Percentiles rank a stretch among this genome's conserved stretches.
Conservation (phyloP, 35 echinoderm and acorn worm species). For the Diadema setosum region DNA sequence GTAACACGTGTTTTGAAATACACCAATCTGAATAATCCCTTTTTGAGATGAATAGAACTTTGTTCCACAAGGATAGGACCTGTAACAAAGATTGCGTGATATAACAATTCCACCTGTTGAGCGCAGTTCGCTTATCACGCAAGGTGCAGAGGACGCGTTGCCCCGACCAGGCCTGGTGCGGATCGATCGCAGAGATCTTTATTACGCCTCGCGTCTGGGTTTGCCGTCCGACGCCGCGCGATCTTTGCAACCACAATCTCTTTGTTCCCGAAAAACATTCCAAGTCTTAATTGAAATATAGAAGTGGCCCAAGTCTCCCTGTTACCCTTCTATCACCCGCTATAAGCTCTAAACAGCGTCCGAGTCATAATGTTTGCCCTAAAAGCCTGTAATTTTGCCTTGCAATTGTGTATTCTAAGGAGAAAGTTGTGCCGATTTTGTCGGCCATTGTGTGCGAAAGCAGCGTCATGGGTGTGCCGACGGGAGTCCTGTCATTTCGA, state of each 20-base stretch:
- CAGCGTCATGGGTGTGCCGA: background rate
- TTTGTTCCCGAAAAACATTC: background rate
- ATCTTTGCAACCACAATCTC: background rate
- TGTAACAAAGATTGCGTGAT: too few relatives aligned
- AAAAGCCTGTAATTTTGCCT: background rate
- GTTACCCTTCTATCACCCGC: background rate
- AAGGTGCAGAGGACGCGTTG: background rate
- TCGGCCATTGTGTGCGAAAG: constrained; percentile 9
- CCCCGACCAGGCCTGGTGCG: background rate
- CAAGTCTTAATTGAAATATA: background rate
- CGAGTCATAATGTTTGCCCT: background rate
- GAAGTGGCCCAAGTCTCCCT: background rate
- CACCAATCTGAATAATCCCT: too few relatives aligned
- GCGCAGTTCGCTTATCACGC: too few relatives aligned
- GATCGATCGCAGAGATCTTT: background rate
- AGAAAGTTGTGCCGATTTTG: constrained; percentile 9
- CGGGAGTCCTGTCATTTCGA: background rate
- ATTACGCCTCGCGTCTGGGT: background rate
- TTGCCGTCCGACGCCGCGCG: background rate
- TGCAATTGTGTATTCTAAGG: background rate
- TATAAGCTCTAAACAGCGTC: background rate
- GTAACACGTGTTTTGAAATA: too few relatives aligned
- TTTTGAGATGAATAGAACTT: too few relatives aligned
- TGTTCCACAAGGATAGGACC: too few relatives aligned
- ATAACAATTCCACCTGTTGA: background rate